Evolutionary conservation across 2,797 vertebrate species (phyloP).

Genomic region (Alca torda): DNA sequence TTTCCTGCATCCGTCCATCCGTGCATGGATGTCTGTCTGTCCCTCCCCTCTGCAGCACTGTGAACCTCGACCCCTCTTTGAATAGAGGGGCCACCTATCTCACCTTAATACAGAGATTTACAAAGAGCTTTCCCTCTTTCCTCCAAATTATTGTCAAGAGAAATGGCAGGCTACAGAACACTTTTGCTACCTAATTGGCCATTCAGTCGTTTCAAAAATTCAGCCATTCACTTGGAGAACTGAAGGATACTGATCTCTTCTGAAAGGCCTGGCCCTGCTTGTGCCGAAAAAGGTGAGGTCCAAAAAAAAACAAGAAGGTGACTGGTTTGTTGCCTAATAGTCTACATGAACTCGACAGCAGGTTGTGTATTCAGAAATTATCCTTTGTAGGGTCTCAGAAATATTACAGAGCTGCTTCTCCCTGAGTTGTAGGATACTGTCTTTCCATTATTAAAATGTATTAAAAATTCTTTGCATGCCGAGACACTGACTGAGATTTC

Average conservation of each 20-base stretch:
- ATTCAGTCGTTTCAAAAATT: background rate
- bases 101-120: background rate
- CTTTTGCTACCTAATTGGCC: background rate
- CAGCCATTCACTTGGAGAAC: background rate
- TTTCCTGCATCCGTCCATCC: background rate
- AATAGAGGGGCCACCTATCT: background rate
- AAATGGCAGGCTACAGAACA: background rate
- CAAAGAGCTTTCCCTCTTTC: background rate
- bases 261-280: background rate
- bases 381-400: background rate
- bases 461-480: background rate
- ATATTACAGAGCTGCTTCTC: background rate
- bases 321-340: background rate
- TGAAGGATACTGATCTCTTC: background rate
- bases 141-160: background rate
- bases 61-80: background rate
- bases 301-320: background rate
- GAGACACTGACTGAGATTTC: background rate
- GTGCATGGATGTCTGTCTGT: background rate
- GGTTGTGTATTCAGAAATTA: background rate
- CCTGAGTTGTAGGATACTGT: background rate
- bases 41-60: background rate
- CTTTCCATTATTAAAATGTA: background rate
- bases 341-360: background rate
- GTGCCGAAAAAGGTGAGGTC: background rate